Evolutionary conservation across 2,888 invertebrate genomes (phyloP), one percentile per base, ranked within the genome.

Genomic region (Dimorphilus gyrociliatus): DNA sequence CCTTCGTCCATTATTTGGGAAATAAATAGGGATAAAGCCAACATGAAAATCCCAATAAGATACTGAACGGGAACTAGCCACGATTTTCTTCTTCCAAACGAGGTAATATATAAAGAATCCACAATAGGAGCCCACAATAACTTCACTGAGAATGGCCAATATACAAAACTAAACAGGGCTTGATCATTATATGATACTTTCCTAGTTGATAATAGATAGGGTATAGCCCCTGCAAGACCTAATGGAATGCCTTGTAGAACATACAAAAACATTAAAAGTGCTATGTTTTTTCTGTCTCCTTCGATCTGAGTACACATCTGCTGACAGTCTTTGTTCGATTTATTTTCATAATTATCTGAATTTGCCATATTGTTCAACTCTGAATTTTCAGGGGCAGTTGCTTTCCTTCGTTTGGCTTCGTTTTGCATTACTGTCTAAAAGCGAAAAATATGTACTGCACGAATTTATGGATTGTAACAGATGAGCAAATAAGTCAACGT

Each of bases 91-190:
- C 94, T 69, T 1, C 97, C 97, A 63, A 94, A 78, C 38, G 72
- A 66, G 7, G 72, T 27, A 41, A 76, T 74, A 58, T 79, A 97
- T 27, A 88, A 59, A 1, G 90, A 79, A 65, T 97, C 97, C 3
- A 99, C 92, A 8, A 99, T 73, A 2, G 97, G 97, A 0, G 97
- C 97, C 97, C 97, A 97, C 33, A 99, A 57, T 25, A 99, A 66
- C 63, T 99, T 99, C 25, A 94, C 51, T 47, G 75, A 74, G 51
- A 69, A 72, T 23, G 88, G 88, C 86, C 88, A 90, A 47, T 76
- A 76, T 1, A 81, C 84, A 53, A 88, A 81, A 66, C 90, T 90
- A 43, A 68, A 69, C 31, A 69, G 50, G 3, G 72, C 72, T 70
- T 97, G 94, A 59, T 94, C 81, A 45, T 78, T 80, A 60, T 94